Conservation (phyloP, 2,113 vertebrate species). For the Phasianus colchicus region DNA sequence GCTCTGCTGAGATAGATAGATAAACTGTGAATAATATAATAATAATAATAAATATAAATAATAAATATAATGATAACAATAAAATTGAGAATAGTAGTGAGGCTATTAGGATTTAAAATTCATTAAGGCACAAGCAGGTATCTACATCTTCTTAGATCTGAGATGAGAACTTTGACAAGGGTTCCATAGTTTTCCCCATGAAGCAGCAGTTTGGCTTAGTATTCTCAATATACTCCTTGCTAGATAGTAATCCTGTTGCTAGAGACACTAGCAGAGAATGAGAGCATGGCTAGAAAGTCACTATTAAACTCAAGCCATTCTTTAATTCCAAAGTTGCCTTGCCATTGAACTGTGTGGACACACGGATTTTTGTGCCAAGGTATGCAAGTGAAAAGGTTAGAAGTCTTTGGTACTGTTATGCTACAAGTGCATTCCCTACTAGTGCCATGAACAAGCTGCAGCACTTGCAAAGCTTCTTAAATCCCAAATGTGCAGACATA, state of each 20-base stretch:
- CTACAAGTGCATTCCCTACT: neutral
- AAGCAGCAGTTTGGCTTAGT: neutral
- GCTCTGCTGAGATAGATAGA: neutral
- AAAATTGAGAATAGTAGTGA: neutral
- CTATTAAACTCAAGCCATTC: neutral
- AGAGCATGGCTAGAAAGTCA: neutral
- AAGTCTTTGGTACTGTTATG: neutral
- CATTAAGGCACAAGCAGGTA: constrained; percentile 31
- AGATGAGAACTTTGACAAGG: neutral
- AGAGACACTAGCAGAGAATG: neutral
- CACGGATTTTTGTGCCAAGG: neutral
- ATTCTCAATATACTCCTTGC: neutral
- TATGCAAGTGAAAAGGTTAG: neutral
- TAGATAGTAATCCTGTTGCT: neutral
- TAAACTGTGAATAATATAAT: neutral
- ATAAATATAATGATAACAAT: too few species aligned
- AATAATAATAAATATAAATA: too few species aligned
- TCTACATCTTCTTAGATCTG: neutral
- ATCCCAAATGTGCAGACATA: neutral
- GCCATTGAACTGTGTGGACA: neutral
- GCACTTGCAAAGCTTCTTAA: neutral
- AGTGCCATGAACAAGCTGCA: neutral
- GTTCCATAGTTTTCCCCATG: neutral
- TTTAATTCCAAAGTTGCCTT: neutral
- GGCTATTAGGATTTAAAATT: constrained; percentile 9